A percentile compares a stretch with the other conserved stretches of the same genome.
phyloP scores from a whole-genome alignment of 2,113 vertebrate genomes.

The Amia ocellicauda region DNA sequence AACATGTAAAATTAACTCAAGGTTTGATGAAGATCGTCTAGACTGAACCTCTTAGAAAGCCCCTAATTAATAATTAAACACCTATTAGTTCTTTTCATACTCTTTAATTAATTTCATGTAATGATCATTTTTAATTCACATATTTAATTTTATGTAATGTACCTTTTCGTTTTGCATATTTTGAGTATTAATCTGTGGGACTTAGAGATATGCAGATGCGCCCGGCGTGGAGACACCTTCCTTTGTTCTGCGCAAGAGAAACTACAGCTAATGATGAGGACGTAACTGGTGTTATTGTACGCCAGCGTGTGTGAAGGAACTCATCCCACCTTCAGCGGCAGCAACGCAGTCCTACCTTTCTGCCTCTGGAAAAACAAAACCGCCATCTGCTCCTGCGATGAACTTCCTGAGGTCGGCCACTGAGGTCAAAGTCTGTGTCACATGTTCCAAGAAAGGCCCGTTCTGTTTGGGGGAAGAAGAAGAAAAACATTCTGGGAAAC shows the following conservation, averaged over 20 bases:
- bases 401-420: too few species aligned
- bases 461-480: too few species aligned
- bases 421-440: too few species aligned
- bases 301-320: too few species aligned
- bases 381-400: too few species aligned
- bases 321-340: too few species aligned
- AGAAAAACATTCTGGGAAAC: too few species aligned
- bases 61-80: constrained; percentile 52
- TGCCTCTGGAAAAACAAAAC: too few species aligned
- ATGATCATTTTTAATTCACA: constrained; percentile 39
- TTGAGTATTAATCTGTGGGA: constrained; percentile 26
- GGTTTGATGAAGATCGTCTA: constrained; percentile 35
- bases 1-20: constrained; percentile 31
- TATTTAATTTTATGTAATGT: constrained; percentile 42
- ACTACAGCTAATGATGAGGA: neutral
- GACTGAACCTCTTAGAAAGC: constrained; percentile 32
- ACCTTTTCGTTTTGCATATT: constrained; percentile 40
- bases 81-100: constrained; percentile 39
- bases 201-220: neutral
- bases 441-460: too few species aligned
- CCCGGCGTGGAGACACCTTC: neutral
- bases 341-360: too few species aligned
- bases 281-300: neutral
- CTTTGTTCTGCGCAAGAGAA: constrained; percentile 15
- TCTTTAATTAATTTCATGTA: constrained; percentile 46